Evolutionary conservation across 2,888 invertebrate species (phyloP), one percentile per base, ranked within the genome.

Genomic region (Erynnis tages): DNA sequence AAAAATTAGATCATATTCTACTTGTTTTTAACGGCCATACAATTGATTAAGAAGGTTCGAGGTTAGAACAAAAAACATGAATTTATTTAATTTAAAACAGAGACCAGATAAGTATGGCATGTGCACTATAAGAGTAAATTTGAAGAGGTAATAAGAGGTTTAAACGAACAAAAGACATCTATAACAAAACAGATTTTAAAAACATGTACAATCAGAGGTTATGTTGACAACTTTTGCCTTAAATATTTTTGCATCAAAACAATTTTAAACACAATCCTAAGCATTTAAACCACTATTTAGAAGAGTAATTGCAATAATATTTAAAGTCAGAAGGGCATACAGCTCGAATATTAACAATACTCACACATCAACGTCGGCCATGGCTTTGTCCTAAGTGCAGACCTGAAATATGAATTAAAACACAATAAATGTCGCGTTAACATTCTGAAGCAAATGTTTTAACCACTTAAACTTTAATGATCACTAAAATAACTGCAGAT

Each of bases 321-420:
- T 21, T 21, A 21, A 21, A 21, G 2, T 2, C 13, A 52, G 34
- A 54, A 44, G 44, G 54, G 53, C 54, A 45, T 38, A 54, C 29
- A 57, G 43, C 50, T 4, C 32, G 29, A 43, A 38, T 6, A 44
- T 17, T 14, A 37, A 21, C 25, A 62, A 64, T 78, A 94, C 95
- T 94, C 91, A 95, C 95, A 93, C 93, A 90, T 94, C 95, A 76
- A 93, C 93, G 88, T 95, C 95, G 74, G 95, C 94, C 95, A 95
- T 95, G 89, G 85, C 92, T 82, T 83, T 63, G 70, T 62, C 66
- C 65, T 63, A 66, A 71, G 73, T 69, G 69, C 66, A 64, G 73
- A 77, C 78, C 90, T 90, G 90, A 90, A 90, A 90, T 89, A 87
- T 60, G 69, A 65, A 80, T 76, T 67, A 63, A 64, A 76, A 74